A percentile compares a stretch with the other conserved stretches of the same genome.
These are phyloP conservation scores for Mustela lutreola DNA, from an alignment of 2,113 vertebrate genomes.

Conservation along the genomic window DNA sequence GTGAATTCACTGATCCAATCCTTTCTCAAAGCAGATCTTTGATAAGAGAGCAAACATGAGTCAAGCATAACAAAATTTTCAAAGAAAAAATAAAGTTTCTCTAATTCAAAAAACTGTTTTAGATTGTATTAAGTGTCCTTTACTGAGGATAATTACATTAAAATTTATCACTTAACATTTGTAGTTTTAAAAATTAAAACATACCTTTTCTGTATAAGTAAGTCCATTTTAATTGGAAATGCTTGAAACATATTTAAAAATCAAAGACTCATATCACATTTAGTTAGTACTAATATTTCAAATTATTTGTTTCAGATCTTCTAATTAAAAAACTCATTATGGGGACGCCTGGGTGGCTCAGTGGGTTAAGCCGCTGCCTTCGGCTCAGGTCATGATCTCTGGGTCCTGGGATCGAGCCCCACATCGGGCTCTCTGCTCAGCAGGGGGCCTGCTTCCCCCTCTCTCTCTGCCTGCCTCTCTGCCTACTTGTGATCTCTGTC, in stretches of 20 bases:
- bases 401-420: too few species aligned
- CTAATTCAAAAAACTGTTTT: background rate
- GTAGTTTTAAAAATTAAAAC: constrained; percentile 5
- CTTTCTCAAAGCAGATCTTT: constrained; percentile 8
- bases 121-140: background rate
- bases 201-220: background rate
- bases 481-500: too few species aligned
- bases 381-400: too few species aligned
- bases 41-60: background rate
- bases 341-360: too few species aligned
- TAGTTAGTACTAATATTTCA: background rate
- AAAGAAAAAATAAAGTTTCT: background rate
- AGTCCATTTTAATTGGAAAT: background rate
- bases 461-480: too few species aligned
- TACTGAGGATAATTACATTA: background rate
- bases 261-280: background rate
- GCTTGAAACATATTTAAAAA: constrained; percentile 8
- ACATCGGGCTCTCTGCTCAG: too few species aligned
- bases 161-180: background rate
- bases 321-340: background rate
- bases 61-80: background rate
- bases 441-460: too few species aligned
- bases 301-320: background rate
- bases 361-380: too few species aligned
- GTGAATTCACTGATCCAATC: background rate